Base-by-base conservation (phyloP, 2,797 vertebrate genomes). In the Sebastes miniatus region DNA sequence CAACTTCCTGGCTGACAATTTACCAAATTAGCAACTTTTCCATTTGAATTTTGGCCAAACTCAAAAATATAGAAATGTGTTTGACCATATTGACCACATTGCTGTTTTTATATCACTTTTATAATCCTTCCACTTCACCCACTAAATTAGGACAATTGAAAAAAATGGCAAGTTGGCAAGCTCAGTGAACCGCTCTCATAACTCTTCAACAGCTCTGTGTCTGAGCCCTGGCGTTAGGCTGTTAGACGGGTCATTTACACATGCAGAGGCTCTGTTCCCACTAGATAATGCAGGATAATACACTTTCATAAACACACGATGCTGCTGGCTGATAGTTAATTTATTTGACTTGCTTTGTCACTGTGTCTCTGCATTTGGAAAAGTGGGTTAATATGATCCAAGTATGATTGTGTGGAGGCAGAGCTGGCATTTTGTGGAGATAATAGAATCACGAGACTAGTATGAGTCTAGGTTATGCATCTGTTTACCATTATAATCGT, bases 71-170 rank as follows among this genome's bases (percentile, higher is more conserved):
- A 43, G 32, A 72, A 76, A 76, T 81, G 14, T 76, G 81, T 76
- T 81, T n/a, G n/a, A 58, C 29, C 80, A 79, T 76, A 85, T 74
- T 86, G 56, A 71, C 10, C 52, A 66, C 61, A 50, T 54, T 72
- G 29, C 39, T 86, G 69, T 79, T 86, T 78, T 75, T 18, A 56
- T 77, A 66, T 75, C 69, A 75, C 50, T 64, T 74, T 36, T 66
- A 39, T 25, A 62, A 68, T 79, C 29, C 25, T 56, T 66, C 54
- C 7, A 14, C 27, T 83, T 88, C 71, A 81, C 59, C 64, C 56
- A 81, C 31, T 24, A 62, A 72, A 74, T 86, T 52, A 63, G 67
- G 43, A 80, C 27, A 54, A 56, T 4, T 79, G n/a, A 69, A 84
- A 77, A 47, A 18, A 47, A 69, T 50, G 52, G 59, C 72, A 72